phyloP scores from a whole-genome alignment of 2,888 invertebrate genomes.

The Andricus curvator region DNA sequence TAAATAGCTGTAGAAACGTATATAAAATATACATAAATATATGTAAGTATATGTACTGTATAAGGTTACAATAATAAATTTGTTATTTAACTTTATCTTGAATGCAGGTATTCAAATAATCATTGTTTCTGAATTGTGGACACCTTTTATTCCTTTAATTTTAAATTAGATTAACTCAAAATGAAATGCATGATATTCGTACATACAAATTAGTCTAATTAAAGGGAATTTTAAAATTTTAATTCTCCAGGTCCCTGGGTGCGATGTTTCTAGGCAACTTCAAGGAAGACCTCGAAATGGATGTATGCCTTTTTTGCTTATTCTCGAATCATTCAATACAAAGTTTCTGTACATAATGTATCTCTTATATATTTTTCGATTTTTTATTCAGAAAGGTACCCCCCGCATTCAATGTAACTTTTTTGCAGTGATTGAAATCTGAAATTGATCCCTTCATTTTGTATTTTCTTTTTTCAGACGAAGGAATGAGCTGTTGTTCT shows the following conservation, averaged over 20 bases:
- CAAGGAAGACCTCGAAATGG: neutral
- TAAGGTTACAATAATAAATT: no score
- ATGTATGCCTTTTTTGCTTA: neutral
- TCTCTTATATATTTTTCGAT: neutral
- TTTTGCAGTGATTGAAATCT: neutral
- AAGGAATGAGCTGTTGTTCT: constrained; percentile 31
- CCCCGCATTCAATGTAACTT: neutral
- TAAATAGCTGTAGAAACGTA: no score
- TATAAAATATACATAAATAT: no score
- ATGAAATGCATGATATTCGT: no score
- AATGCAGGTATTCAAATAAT: no score
- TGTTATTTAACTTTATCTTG: no score
- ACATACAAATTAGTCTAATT: neutral
- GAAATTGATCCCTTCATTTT: neutral
- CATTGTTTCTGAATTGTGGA: no score
- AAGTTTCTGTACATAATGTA: neutral
- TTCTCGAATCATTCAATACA: neutral
- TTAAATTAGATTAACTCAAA: no score
- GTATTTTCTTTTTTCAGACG: constrained; percentile 20
- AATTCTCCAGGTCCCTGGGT: neutral
- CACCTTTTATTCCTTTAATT: no score
- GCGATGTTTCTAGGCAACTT: neutral
- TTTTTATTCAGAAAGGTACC: neutral
- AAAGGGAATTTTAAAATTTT: neutral
- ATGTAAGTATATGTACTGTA: no score